phyloP scores from a whole-genome alignment of 1,140 invertebrate species.

The Trachymyrmex cornetzi region DNA sequence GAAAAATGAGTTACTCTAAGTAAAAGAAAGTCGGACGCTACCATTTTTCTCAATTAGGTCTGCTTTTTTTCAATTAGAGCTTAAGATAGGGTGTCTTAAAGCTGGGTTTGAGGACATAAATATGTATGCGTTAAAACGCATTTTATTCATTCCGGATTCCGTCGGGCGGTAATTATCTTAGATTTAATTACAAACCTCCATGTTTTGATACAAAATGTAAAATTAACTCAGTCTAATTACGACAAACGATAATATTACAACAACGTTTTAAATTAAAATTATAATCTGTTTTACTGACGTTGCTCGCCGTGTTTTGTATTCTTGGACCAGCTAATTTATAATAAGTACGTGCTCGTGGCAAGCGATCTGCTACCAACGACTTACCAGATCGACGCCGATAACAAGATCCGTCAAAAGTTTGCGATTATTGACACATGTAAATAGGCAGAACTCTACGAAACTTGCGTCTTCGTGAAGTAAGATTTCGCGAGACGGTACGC shows the following conservation, averaged over 20 bases:
- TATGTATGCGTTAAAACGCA: conserved; percentile 67
- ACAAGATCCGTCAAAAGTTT: conserved; percentile 56
- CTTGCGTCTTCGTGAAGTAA: conserved; percentile 49
- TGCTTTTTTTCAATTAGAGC: conserved; percentile 76
- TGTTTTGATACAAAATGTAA: conserved; percentile 9
- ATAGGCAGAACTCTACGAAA: conserved; percentile 66
- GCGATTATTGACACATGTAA: conserved; percentile 69
- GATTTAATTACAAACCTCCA: conserved; percentile 68
- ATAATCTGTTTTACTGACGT: too few relatives aligned
- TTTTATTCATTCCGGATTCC: conserved; percentile 62
- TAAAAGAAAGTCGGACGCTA: conserved; percentile 58
- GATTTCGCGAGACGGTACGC: conserved; percentile 63
- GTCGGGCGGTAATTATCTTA: neutral
- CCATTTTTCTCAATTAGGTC: conserved; percentile 77
- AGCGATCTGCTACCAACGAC: neutral
- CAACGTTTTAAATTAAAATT: conserved; percentile 17
- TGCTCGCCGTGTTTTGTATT: neutral
- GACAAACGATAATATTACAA: neutral
- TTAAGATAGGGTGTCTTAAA: conserved; percentile 44
- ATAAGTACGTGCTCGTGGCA: neutral
- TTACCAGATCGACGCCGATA: conserved; percentile 17
- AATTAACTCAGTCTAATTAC: neutral
- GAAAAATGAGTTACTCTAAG: conserved; percentile 61
- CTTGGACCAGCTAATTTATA: neutral
- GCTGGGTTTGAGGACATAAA: conserved; percentile 68